Conservation (phyloP, 2,113 vertebrate species). For the Monarcha castaneiventris region DNA sequence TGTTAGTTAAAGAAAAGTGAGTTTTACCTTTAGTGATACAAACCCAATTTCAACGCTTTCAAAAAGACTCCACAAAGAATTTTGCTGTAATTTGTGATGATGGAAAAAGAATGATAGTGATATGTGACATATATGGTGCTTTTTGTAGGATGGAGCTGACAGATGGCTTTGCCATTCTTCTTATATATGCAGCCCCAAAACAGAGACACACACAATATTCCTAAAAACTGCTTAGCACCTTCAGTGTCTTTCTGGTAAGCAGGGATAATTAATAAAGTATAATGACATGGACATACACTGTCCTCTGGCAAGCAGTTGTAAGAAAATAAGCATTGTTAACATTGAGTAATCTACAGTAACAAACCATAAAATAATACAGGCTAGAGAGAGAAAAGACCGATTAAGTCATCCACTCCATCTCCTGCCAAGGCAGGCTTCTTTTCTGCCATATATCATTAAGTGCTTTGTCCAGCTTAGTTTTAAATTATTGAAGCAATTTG, state of each 20-base stretch:
- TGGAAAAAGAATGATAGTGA: neutral
- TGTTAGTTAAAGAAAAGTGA: neutral
- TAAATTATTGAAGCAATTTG: slow-evolving; percentile 53
- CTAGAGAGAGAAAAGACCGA: slow-evolving; percentile 2
- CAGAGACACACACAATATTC: neutral
- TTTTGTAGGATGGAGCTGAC: neutral
- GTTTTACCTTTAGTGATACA: neutral
- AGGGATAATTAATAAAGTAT: neutral
- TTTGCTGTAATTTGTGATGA: neutral
- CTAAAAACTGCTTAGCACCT: neutral
- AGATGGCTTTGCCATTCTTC: neutral
- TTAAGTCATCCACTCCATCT: slow-evolving; percentile 28
- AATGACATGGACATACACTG: neutral
- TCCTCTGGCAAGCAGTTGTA: neutral
- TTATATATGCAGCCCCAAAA: neutral
- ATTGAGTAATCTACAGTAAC: slow-evolving; percentile 13
- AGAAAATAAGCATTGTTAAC: slow-evolving; percentile 12
- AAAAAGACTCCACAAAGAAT: neutral
- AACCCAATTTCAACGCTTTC: neutral
- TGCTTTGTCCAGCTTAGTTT: slow-evolving; percentile 15
- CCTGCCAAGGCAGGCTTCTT: slow-evolving; percentile 21
- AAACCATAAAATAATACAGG: neutral
- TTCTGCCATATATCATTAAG: slow-evolving; percentile 37
- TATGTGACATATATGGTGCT: neutral
- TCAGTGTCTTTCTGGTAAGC: neutral